Evolutionary conservation across 2,888 invertebrate species (phyloP).

Genomic region (Antheraea assamensis): DNA sequence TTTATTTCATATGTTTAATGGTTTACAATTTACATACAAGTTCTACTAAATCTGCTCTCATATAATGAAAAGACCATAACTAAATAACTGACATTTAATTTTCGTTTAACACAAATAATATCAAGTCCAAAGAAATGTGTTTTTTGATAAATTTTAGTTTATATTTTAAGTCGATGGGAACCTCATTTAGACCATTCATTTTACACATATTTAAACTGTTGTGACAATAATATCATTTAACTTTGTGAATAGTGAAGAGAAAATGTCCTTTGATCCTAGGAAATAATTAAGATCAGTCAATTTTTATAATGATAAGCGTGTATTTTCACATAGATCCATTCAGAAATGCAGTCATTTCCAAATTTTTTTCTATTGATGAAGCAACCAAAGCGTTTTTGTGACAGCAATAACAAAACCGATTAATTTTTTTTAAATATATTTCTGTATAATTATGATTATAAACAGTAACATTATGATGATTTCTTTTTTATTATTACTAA

Average conservation of each 20-base stretch:
- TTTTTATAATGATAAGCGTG: constrained; percentile 32
- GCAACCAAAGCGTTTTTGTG: constrained; percentile 52
- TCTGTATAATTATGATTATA: constrained; percentile 17
- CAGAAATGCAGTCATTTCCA: constrained; percentile 37
- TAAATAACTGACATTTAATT: background rate
- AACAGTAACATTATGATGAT: constrained; percentile 16
- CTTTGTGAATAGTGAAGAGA: constrained; percentile 23
- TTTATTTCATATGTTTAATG: background rate
- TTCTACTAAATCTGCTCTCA: background rate
- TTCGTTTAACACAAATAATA: background rate
- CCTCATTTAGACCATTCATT: constrained; percentile 9
- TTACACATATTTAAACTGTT: constrained; percentile 44
- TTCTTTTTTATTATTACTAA: background rate
- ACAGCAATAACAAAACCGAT: constrained; percentile 26
- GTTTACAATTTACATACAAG: background rate
- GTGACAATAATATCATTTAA: constrained; percentile 56
- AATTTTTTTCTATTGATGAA: constrained; percentile 35
- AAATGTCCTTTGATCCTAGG: constrained; percentile 35
- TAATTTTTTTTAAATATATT: constrained; percentile 29
- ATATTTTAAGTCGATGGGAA: constrained; percentile 13
- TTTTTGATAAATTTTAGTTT: constrained; percentile 7
- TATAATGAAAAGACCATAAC: background rate
- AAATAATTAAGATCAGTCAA: constrained; percentile 50
- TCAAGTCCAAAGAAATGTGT: constrained; percentile 6
- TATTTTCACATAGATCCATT: background rate